These are phyloP conservation scores for Morpho deidamia DNA, from an alignment of 2,888 invertebrate genomes.

Conservation along the genomic window DNA sequence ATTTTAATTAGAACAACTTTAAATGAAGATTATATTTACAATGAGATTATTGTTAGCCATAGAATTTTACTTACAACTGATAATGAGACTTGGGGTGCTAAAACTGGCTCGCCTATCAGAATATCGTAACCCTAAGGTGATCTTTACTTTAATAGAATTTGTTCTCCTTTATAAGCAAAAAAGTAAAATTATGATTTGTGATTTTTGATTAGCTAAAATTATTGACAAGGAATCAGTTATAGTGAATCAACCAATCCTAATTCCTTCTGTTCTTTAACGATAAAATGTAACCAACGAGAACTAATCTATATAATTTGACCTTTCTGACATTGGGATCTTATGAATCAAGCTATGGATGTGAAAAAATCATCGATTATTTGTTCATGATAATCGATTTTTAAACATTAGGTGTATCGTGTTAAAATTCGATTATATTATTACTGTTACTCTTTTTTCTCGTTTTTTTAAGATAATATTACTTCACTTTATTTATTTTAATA, in stretches of 20 bases:
- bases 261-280: not conserved
- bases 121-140: constrained; percentile 1
- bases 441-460: no score
- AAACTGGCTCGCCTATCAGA: not conserved
- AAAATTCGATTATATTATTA: no score
- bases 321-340: constrained; percentile 38
- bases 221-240: not conserved
- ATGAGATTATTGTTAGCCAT: no score
- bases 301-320: constrained; percentile 31
- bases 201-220: constrained; percentile 2
- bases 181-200: not conserved
- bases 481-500: no score
- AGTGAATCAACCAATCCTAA: constrained; percentile 23
- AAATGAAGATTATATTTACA: no score
- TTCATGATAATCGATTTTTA: no score
- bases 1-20: no score
- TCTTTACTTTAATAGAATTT: not conserved
- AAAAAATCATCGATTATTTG: no score
- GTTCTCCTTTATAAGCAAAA: not conserved
- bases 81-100: not conserved
- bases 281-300: constrained; percentile 13
- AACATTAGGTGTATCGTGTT: no score
- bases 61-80: no score
- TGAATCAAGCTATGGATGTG: no score
- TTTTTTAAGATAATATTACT: no score